Evolutionary conservation across 2,113 vertebrate species (phyloP), one percentile per base, ranked within the genome.

Genomic region (Lagopus muta): DNA sequence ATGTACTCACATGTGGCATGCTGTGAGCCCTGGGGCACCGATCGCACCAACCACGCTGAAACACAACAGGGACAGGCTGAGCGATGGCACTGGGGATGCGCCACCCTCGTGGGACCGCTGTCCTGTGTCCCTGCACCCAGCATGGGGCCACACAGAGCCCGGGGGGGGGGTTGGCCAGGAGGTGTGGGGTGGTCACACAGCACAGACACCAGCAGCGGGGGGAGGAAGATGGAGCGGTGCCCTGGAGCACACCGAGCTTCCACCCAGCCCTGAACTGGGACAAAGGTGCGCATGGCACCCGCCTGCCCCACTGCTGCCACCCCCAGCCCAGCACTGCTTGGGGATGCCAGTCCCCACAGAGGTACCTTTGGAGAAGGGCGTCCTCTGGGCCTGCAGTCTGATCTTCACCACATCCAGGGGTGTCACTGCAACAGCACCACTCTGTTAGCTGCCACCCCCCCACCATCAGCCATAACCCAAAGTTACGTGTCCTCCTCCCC

Each of bases 391-490:
- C 98, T 99, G 99, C 96, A 99, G 97, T 66, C 99, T 97, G 87
- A 99, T 99, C 98, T 99, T 99, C 92, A 99, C 99, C 91, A 99
- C 99, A 0, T 99, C 99, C 97, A 99, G 96, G 1, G 99, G 99
- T 0, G 99, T 99, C 95, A 99, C 99, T 99, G 92, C 2, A 86
- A 92, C 0, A 19, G 69, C 71, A 80, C 7, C 22, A 6, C 0
- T 40, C 48, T 19, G 8, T 91, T 2, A 94, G 92, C 52, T 30
- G 52, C 52, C 48, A 30, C 8, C 27, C 27, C 52, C 13, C 27
- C 52, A 30, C 27, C 27, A 28, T 50, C 48, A 50, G 48, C 11
- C 48, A 5, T 3, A 0, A 0, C 3, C 1, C 28, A 3, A 1
- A 2, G 0, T 0, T 0, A 15, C 13, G 40, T 50, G 48, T 48